phyloP scores from a whole-genome alignment of 1,140 invertebrate genomes.

The Bicyclus anynana region DNA sequence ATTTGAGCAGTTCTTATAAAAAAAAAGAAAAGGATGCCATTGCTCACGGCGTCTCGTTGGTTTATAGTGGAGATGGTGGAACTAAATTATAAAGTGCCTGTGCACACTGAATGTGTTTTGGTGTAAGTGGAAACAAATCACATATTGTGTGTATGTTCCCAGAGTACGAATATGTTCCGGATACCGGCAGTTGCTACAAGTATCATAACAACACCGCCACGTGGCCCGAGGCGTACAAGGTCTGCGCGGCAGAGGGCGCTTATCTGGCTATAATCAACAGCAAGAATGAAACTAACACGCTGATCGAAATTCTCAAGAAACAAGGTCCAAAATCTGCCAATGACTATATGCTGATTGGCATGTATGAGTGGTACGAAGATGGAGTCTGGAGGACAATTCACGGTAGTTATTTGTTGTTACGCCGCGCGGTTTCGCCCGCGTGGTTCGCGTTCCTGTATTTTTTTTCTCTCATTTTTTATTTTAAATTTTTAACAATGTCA shows the following conservation, averaged over 20 bases:
- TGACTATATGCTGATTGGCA: neutral
- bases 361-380: neutral
- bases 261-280: conserved; percentile 22
- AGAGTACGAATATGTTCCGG: neutral
- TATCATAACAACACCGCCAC: conserved; percentile 11
- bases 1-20: no score
- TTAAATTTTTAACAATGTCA: no score
- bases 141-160: neutral
- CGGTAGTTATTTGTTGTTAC: no score
- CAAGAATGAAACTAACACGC: neutral
- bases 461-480: no score
- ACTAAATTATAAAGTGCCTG: no score
- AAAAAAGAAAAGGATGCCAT: no score
- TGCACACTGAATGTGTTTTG: neutral
- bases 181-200: conserved; percentile 25
- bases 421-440: no score
- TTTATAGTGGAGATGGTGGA: no score
- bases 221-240: conserved; percentile 15
- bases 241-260: conserved; percentile 17
- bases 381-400: neutral
- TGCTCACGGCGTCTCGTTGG: no score
- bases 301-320: neutral
- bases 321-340: no score
- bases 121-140: neutral
- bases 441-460: no score